Conservation (phyloP, 2,888 invertebrate genomes). For the Lordiphosa andalusiaca region DNA sequence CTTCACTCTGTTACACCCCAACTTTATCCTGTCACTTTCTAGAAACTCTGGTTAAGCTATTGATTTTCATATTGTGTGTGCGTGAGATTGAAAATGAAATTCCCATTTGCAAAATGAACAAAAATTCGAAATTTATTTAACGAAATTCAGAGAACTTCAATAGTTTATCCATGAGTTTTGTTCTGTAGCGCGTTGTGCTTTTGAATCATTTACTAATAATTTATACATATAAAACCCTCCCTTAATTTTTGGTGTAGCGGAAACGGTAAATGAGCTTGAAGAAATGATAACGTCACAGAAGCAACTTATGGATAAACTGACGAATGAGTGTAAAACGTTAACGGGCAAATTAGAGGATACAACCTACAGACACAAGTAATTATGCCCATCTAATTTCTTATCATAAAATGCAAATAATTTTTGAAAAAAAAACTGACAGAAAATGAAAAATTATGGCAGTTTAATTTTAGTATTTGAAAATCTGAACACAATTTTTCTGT, state of each 20-base stretch:
- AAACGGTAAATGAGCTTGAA: conserved; percentile 94
- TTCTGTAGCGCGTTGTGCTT: conserved; percentile 50
- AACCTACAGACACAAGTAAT: conserved; percentile 91
- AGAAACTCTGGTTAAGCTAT: conserved; percentile 80
- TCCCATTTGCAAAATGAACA: conserved; percentile 2
- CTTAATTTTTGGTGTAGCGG: conserved; percentile 84
- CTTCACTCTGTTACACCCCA: conserved; percentile 5
- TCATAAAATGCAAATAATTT: conserved; percentile 21
- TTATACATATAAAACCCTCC: conserved; percentile 36
- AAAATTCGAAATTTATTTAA: conserved; percentile 28
- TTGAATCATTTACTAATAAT: conserved; percentile 4
- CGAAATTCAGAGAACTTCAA: conserved; percentile 79
- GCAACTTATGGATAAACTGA: conserved; percentile 95
- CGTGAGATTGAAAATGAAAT: conserved; percentile 36
- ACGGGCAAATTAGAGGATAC: conserved; percentile 94
- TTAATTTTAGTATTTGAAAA: conserved; percentile 1
- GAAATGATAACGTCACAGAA: conserved; percentile 94
- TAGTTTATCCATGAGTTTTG: conserved; percentile 86
- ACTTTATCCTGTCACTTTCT: conserved; percentile 12
- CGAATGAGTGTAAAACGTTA: conserved; percentile 92
- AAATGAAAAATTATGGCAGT: conserved; percentile 5
- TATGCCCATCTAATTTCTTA: conserved; percentile 36
- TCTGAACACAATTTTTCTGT: conserved; percentile 1
- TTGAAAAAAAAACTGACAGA: background rate
- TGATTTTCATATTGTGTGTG: conserved; percentile 80